phyloP scores from a whole-genome alignment of 1,140 invertebrate species.

The Drosophila kikkawai region DNA sequence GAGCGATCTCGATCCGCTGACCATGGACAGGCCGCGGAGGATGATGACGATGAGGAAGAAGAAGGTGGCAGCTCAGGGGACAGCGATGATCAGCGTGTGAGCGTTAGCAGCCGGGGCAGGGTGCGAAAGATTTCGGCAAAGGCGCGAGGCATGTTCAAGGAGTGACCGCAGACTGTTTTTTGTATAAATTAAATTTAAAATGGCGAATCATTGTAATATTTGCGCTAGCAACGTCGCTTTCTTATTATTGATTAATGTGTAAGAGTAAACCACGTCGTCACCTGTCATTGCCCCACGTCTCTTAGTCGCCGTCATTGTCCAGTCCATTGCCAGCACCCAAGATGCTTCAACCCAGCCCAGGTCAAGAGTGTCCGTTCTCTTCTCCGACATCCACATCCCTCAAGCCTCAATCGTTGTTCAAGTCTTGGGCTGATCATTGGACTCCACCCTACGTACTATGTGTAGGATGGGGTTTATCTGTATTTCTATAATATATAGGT shows the following conservation, averaged over 20 bases:
- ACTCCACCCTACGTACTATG: constrained; percentile 49
- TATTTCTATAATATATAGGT: constrained; percentile 72
- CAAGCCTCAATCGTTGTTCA: constrained; percentile 30
- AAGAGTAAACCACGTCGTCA: constrained; percentile 56
- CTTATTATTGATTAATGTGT: constrained; percentile 81
- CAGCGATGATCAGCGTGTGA: constrained; percentile 86
- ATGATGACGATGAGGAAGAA: not conserved
- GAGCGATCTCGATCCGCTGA: constrained; percentile 26
- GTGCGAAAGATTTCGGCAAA: constrained; percentile 93
- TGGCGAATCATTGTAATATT: constrained; percentile 20
- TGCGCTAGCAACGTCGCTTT: constrained; percentile 51
- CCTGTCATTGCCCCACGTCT: constrained; percentile 26
- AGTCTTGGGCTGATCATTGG: constrained; percentile 25
- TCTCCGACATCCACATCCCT: constrained; percentile 49
- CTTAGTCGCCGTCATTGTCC: constrained; percentile 5
- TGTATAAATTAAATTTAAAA: constrained; percentile 74
- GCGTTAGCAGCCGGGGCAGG: constrained; percentile 93
- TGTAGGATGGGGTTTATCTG: constrained; percentile 57
- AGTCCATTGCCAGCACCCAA: not conserved
- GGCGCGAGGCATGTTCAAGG: constrained; percentile 89
- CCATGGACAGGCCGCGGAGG: not conserved
- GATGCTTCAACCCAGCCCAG: constrained; percentile 9
- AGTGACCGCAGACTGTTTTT: constrained; percentile 85
- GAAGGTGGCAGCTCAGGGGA: constrained; percentile 65
- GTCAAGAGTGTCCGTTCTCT: constrained; percentile 31